phyloP scores from a whole-genome alignment of 2,888 invertebrate genomes.

The Acanthosepion lycidas region DNA sequence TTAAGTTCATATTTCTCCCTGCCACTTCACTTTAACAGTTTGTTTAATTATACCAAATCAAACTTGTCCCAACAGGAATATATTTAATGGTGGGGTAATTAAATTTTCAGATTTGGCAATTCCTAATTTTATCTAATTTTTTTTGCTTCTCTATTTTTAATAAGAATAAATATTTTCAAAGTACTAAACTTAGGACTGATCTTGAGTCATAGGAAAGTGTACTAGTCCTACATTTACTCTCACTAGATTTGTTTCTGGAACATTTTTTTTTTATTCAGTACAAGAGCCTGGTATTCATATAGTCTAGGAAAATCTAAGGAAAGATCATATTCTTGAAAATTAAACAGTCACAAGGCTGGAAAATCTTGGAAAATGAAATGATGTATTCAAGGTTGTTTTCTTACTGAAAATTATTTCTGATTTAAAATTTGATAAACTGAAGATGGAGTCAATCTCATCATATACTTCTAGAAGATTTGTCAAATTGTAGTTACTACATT shows the following conservation, averaged over 20 bases:
- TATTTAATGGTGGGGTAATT: too few species aligned
- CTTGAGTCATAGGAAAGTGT: neutral
- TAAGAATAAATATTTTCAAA: too few species aligned
- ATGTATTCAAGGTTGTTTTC: too few species aligned
- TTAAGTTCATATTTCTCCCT: too few species aligned
- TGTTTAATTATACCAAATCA: too few species aligned
- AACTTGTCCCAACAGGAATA: too few species aligned
- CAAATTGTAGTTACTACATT: neutral
- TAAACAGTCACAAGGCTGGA: too few species aligned
- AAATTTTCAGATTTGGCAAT: too few species aligned
- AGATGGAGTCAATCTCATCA: neutral
- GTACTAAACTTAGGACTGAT: neutral
- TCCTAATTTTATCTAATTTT: neutral
- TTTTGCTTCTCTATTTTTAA: neutral
- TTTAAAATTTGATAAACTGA: neutral
- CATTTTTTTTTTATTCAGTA: neutral
- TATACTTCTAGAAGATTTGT: neutral
- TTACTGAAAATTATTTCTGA: neutral
- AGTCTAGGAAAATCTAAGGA: neutral
- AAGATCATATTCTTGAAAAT: neutral
- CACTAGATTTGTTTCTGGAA: neutral
- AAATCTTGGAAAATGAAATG: too few species aligned
- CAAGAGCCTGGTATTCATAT: neutral
- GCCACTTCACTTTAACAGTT: too few species aligned
- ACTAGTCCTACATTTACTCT: neutral